Evolutionary conservation across 1,140 invertebrate species (phyloP).

Genomic region (Daktulosphaira vitifoliae): DNA sequence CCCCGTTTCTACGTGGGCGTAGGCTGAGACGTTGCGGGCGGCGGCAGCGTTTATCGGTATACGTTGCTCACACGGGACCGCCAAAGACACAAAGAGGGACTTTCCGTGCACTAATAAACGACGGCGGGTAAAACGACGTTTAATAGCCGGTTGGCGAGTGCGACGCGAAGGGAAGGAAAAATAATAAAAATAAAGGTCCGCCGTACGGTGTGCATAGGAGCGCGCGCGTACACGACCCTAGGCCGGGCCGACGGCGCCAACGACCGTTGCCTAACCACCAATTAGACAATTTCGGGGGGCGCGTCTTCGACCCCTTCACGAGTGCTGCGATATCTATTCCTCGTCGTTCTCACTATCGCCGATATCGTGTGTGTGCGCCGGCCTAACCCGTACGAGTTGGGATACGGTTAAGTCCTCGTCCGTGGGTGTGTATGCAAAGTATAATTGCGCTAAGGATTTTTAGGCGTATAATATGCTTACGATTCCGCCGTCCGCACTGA

Average conservation of each 20-base stretch:
- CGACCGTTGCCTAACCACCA: slow-evolving; percentile 22
- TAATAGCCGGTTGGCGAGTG: slow-evolving; percentile 21
- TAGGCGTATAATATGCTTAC: no score
- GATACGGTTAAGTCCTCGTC: no score
- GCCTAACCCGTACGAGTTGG: no score
- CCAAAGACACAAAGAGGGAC: slow-evolving; percentile 6
- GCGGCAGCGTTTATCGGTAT: no score
- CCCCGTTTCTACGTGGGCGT: slow-evolving; percentile 26
- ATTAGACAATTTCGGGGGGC: slow-evolving; percentile 28
- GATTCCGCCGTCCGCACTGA: no score
- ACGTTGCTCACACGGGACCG: not conserved
- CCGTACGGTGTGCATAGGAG: not conserved
- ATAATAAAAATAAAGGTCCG: not conserved
- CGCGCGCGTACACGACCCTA: not conserved
- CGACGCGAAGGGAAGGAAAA: not conserved
- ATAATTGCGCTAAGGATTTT: no score
- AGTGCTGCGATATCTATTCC: no score
- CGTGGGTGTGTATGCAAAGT: no score
- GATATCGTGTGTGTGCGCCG: not conserved
- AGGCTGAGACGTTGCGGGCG: no score
- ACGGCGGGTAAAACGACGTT: not conserved
- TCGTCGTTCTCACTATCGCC: not conserved
- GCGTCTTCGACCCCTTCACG: slow-evolving; percentile 1
- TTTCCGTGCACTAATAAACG: not conserved
- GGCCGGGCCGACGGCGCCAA: slow-evolving; percentile 27